Conservation (phyloP, 2,113 vertebrate genomes). For the Plecturocebus donacophilus region DNA sequence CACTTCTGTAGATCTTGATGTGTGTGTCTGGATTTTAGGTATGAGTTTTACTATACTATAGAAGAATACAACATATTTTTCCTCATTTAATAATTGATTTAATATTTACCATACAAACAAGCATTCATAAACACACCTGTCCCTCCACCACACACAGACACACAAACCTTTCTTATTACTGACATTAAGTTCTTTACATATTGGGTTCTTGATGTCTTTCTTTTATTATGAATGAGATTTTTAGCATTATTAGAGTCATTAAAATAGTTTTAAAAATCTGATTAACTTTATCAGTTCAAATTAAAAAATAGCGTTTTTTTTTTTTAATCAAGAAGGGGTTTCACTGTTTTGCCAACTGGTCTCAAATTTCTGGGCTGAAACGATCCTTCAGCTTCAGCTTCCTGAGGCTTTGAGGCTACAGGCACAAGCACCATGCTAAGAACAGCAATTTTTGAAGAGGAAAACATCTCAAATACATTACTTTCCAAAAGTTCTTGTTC, state of each 20-base stretch:
- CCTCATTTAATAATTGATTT: rapidly evolving
- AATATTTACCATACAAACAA: not conserved
- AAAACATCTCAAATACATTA: not conserved
- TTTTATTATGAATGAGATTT: not conserved
- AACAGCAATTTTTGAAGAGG: not conserved
- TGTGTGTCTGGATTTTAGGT: not conserved
- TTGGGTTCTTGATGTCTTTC: not conserved
- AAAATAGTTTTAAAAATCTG: not conserved
- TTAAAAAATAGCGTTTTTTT: too few relatives aligned
- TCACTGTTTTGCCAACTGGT: not conserved
- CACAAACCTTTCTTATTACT: not conserved
- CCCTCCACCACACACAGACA: not conserved
- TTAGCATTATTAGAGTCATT: not conserved
- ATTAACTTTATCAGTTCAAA: not conserved
- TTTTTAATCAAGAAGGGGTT: too few relatives aligned
- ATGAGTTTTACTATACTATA: not conserved
- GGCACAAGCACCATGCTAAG: not conserved
- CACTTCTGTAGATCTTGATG: not conserved
- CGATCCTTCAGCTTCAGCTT: not conserved
- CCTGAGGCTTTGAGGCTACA: not conserved
- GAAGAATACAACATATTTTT: not conserved
- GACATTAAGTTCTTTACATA: not conserved
- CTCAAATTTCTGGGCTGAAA: not conserved
- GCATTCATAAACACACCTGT: not conserved
- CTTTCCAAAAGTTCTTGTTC: not conserved